Conservation (phyloP, 2,797 vertebrate genomes). For the Melanotaenia boesemani region DNA sequence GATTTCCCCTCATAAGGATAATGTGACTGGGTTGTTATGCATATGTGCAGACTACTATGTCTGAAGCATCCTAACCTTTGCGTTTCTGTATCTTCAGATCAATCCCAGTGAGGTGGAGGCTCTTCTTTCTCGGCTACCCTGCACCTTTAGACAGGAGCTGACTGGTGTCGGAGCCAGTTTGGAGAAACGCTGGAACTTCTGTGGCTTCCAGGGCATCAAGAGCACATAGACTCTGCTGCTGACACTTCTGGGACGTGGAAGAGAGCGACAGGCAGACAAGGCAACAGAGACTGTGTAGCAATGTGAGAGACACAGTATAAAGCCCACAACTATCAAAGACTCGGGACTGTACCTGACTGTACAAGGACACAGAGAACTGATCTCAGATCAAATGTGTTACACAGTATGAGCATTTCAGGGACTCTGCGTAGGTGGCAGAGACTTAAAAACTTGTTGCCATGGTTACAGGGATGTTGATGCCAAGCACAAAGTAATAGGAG, state of each 20-base stretch:
- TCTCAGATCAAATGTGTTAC: conserved; percentile 46
- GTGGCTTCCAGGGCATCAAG: conserved; percentile 89
- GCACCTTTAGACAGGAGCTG: conserved; percentile 94
- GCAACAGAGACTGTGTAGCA: conserved; percentile 32
- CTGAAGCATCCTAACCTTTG: neutral
- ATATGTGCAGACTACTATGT: neutral
- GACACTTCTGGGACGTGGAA: conserved; percentile 66
- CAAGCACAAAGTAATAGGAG: conserved; percentile 34
- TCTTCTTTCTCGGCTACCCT: conserved; percentile 90
- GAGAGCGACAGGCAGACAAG: conserved; percentile 58
- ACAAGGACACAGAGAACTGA: conserved; percentile 54
- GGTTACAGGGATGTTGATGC: conserved; percentile 48
- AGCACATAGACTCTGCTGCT: conserved; percentile 76
- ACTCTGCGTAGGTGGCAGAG: conserved; percentile 52
- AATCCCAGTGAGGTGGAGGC: conserved; percentile 90
- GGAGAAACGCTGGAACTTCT: conserved; percentile 92
- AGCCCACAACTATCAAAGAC: conserved; percentile 49
- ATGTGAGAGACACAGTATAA: conserved; percentile 32
- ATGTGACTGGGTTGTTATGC: neutral
- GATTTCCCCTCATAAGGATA: neutral
- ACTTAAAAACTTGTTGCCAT: conserved; percentile 71
- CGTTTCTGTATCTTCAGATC: conserved; percentile 81
- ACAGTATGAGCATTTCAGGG: conserved; percentile 50
- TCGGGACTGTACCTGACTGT: conserved; percentile 27
- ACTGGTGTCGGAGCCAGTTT: conserved; percentile 89